A percentile compares a stretch with the other conserved stretches of the same genome.
Conservation (phyloP, 2,888 invertebrate species). For the Andrena hattorfiana region DNA sequence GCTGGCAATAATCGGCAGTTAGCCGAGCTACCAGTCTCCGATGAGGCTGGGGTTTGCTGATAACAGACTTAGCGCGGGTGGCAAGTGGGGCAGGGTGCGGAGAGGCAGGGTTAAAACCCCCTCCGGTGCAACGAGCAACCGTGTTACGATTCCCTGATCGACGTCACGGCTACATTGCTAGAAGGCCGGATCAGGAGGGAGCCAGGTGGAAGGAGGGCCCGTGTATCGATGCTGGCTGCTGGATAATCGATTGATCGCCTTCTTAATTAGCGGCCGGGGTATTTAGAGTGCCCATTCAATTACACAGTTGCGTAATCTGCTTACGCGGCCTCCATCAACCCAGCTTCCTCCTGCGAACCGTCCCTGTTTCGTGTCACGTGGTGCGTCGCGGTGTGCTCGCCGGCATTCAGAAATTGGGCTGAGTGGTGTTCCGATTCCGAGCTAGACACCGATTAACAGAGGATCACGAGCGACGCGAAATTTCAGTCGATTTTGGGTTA, state of each 20-base stretch:
- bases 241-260: constrained; percentile 78
- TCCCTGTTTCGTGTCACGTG: constrained; percentile 46
- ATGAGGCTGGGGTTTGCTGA: constrained; percentile 78
- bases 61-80: constrained; percentile 79
- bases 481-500: constrained; percentile 3
- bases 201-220: constrained; percentile 44
- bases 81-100: constrained; percentile 36
- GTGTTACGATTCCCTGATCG: constrained; percentile 70
- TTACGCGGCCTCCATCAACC: constrained; percentile 56
- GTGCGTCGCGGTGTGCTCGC: constrained; percentile 27
- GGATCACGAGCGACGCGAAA: constrained; percentile 19
- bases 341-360: constrained; percentile 38
- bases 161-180: constrained; percentile 63
- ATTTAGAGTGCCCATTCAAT: constrained; percentile 77
- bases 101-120: constrained; percentile 42
- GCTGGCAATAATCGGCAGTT: constrained; percentile 78
- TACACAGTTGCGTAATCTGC: constrained; percentile 75
- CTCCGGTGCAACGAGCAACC: constrained; percentile 61
- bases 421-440: constrained; percentile 31
- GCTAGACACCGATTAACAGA: constrained; percentile 42
- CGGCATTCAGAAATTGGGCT: constrained; percentile 40
- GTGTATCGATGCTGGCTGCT: constrained; percentile 61
- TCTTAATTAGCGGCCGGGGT: constrained; percentile 74
- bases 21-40: constrained; percentile 69
- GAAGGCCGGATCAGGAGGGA: constrained; percentile 57